Evolutionary conservation across 2,888 invertebrate genomes (phyloP).

Genomic region (Cephus pygmeus): DNA sequence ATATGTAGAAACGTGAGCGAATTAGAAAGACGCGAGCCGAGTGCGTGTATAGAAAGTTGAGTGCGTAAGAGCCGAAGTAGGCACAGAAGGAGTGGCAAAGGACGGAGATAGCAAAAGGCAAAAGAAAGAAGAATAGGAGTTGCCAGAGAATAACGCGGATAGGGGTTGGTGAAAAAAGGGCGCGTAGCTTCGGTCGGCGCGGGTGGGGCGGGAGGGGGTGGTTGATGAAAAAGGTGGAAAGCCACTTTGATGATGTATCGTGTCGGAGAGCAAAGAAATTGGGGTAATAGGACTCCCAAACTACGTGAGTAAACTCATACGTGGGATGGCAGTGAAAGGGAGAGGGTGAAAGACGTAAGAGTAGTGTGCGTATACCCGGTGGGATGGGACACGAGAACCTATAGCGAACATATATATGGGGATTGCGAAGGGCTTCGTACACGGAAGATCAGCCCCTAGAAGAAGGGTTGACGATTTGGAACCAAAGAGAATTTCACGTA

Average conservation of each 20-base stretch:
- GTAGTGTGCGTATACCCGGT: neutral
- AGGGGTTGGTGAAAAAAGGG: neutral
- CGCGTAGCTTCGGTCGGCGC: neutral
- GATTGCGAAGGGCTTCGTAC: constrained; percentile 7
- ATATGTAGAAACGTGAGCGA: constrained; percentile 20
- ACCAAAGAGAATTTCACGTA: neutral
- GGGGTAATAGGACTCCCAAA: constrained; percentile 39
- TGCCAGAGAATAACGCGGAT: neutral
- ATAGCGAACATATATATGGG: neutral
- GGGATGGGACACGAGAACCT: neutral
- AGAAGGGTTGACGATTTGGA: neutral
- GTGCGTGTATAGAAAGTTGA: constrained; percentile 3
- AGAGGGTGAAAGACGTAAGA: constrained; percentile 22
- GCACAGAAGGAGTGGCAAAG: neutral
- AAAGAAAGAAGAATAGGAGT: constrained; percentile 9
- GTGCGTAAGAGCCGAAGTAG: neutral
- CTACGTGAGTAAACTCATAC: constrained; percentile 39
- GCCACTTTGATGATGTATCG: constrained; percentile 40
- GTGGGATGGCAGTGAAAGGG: constrained; percentile 20
- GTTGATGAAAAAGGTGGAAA: constrained; percentile 22
- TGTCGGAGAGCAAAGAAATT: constrained; percentile 36
- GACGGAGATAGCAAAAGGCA: neutral
- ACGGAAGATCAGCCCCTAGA: constrained; percentile 25
- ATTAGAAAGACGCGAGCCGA: constrained; percentile 3
- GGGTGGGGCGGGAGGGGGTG: neutral